Evolutionary conservation across 2,797 vertebrate species (phyloP).

Genomic region (Phylloscopus collybita): DNA sequence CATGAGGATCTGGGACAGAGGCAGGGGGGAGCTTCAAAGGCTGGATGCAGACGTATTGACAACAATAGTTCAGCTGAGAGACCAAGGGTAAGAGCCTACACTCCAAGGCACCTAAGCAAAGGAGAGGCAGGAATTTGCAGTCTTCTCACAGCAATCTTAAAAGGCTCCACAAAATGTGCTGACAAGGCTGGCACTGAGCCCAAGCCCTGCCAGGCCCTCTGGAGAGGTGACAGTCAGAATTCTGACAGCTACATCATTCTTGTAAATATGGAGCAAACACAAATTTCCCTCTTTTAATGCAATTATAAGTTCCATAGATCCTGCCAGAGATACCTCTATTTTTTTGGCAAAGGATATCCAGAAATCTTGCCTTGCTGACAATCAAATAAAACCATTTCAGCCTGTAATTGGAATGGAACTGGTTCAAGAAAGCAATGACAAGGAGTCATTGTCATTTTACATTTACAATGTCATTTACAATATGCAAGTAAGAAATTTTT

Average conservation of each 20-base stretch:
- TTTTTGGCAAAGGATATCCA: not conserved
- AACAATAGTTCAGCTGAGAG: not conserved
- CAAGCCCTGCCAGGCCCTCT: not conserved
- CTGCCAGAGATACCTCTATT: not conserved
- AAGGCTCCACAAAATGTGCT: not conserved
- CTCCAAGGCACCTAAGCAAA: not conserved
- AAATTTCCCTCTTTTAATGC: not conserved
- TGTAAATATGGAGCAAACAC: not conserved
- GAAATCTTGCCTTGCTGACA: constrained; percentile 75
- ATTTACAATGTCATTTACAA: not conserved
- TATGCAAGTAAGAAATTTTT: constrained; percentile 54
- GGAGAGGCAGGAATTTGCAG: not conserved
- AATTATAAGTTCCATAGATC: not conserved
- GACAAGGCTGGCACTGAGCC: not conserved
- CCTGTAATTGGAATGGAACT: constrained; percentile 46
- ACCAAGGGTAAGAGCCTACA: not conserved
- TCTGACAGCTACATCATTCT: not conserved
- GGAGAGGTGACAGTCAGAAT: not conserved
- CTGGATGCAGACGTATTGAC: not conserved
- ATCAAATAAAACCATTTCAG: constrained; percentile 79
- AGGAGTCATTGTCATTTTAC: not conserved
- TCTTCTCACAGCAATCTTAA: not conserved
- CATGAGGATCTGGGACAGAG: not conserved
- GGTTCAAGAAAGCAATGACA: not conserved
- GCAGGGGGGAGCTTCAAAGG: not conserved